Percentiles rank a stretch among this genome's conserved stretches.
These are phyloP conservation scores for Prionailurus viverrinus DNA, from an alignment of 2,113 vertebrate species.

Conservation along the genomic window DNA sequence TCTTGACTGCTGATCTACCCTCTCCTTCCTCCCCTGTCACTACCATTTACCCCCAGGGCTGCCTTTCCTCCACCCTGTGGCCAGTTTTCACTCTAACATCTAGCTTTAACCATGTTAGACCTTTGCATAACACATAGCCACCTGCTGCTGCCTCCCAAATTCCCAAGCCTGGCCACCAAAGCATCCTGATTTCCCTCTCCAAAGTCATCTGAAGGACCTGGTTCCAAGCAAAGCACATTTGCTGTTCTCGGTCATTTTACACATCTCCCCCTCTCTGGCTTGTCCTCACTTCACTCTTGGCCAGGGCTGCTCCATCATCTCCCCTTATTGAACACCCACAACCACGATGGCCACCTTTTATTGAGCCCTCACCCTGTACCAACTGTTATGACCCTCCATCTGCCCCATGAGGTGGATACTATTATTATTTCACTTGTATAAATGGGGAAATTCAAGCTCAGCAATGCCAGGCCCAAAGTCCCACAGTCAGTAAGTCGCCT, in stretches of 20 bases:
- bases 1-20: neutral
- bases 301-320: neutral
- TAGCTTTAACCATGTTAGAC: neutral
- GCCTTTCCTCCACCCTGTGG: neutral
- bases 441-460: neutral
- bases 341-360: neutral
- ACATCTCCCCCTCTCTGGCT: neutral
- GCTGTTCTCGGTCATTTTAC: neutral
- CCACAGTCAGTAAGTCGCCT: neutral
- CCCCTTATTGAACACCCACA: neutral
- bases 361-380: neutral
- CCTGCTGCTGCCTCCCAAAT: neutral
- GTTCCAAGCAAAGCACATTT: neutral
- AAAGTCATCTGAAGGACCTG: neutral
- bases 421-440: neutral
- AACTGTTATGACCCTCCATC: neutral
- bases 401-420: neutral
- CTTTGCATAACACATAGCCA: neutral
- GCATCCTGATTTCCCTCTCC: neutral
- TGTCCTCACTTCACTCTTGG: neutral
- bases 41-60: neutral
- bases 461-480: neutral
- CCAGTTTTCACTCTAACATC: neutral
- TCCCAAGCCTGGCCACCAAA: neutral
- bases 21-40: neutral